Base-by-base conservation (phyloP, 2,797 vertebrate species). In the Falco rusticolus region DNA sequence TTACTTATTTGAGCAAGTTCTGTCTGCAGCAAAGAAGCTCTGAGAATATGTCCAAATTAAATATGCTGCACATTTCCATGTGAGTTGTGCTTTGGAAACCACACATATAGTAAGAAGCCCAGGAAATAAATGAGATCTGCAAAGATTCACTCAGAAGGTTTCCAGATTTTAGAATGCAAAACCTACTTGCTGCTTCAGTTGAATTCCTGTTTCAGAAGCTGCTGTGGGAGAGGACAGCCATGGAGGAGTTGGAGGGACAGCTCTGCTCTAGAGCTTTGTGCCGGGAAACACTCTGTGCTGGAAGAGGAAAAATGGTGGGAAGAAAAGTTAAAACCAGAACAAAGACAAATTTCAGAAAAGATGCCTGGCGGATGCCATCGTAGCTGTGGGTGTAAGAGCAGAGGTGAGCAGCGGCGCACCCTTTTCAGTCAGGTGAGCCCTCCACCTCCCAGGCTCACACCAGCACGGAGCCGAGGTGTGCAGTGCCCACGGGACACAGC, bases 1-100 rank as follows among this genome's bases (percentile, higher is more conserved):
- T 90, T 47, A 66, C 15, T 68, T 47, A 43, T 43, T 56, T 69
- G 11, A 91, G 82, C 26, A 72, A 76, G 18, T 76, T 80, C 48
- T 83, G 54, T 63, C 54, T 64, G 69, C 56, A 87, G 81, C 57
- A 77, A 94, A 84, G 34, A 77, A 88, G 59, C 69, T 68, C 61
- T 61, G 41, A 90, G 59, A 69, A 33, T 20, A 51, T 12, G 43
- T 63, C 39, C 69, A 82, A 63, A 78, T 81, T 63, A 91, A 81
- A 82, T 41, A 60, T 4, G 21, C 31, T 72, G 16, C 48, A 48
- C 0, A 1, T 56, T 61, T 76, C n/a, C 18, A 41, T 33, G 13
- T 4, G 51, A 56, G 19, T 2, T 80, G 78, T 59, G 57, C 56
- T 81, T 84, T 61, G 53, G 65, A 88, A 96, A 85, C 45, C 39